A percentile compares a stretch with the other conserved stretches of the same genome.
Evolutionary conservation across 2,797 vertebrate species (phyloP).

Genomic region (Lacerta agilis): DNA sequence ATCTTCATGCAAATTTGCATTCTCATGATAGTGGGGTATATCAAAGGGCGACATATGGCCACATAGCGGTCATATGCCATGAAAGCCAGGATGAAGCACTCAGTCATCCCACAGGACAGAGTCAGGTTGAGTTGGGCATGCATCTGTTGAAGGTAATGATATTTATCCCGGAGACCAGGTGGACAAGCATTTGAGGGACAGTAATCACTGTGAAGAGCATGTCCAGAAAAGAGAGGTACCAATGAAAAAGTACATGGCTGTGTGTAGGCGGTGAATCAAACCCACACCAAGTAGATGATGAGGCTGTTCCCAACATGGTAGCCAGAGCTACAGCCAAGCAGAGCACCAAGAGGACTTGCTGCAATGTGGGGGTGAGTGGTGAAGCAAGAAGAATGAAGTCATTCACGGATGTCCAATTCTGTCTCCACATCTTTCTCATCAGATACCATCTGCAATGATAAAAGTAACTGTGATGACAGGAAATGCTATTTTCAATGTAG

Average conservation of each 20-base stretch:
- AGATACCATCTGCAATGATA: neutral
- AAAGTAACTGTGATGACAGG: neutral
- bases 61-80: conserved; percentile 35
- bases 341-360: conserved; percentile 40
- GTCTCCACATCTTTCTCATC: neutral
- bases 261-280: conserved; percentile 57
- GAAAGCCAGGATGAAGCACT: neutral
- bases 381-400: conserved; percentile 54
- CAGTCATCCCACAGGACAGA: neutral
- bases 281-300: conserved; percentile 51
- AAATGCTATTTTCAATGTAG: neutral
- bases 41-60: neutral
- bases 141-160: conserved; percentile 15
- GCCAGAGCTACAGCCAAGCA: conserved; percentile 29
- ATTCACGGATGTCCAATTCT: neutral
- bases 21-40: conserved; percentile 3
- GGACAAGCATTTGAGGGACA: conserved; percentile 9
- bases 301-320: conserved; percentile 45
- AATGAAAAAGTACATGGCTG: conserved; percentile 32
- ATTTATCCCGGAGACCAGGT: neutral
- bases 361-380: conserved; percentile 40
- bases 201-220: conserved; percentile 10
- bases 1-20: neutral
- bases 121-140: conserved; percentile 11
- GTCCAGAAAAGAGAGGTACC: neutral